Evolutionary conservation across 2,113 vertebrate species (phyloP), one percentile per base, ranked within the genome.

Genomic region (Oreochromis aureus): DNA sequence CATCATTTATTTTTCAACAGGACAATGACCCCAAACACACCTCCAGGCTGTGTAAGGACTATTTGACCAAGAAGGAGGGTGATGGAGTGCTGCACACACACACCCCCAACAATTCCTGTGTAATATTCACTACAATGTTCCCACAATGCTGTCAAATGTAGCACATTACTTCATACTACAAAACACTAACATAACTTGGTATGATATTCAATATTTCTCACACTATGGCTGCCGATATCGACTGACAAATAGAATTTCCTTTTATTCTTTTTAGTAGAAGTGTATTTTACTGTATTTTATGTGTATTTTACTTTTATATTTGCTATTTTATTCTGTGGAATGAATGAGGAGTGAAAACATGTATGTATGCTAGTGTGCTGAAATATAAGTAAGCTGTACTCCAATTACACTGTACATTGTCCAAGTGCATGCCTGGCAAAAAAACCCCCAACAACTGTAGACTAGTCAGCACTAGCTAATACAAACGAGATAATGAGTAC

Each of bases 1-100:
- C 32, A n/a, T 63, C 59, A 63, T 63, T 63, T 34, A 63, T 63
- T 63, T 63, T 63, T 63, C 16, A 36, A 63, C 59, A 63, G 59
- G 59, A 63, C 59, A 63, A 36, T 36, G 32, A 63, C 18, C 32
- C 16, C 32, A 63, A 63, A 63, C 59, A 63, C 32, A 63, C 32
- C 18, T 36, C 32, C 32, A 36, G 32, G 18, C 9, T 63, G 32
- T 63, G 32, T 63, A 63, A 63, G 59, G 18, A 34, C 32, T 36
- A 11, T 63, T 36, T 63, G 32, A 63, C 32, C 32, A 63, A 63
- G 59, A 36, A 63, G 59, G 59, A 34, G 30, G 19, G 30, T 19
- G 16, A 63, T 11, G 16, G 59, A 63, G 59, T 63, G 30, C 30
- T 63, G 59, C 58, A 6, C 56, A 56, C 55, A 22, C 48, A 59